Evolutionary conservation across 2,113 vertebrate species (phyloP).

Genomic region (Sardina pilchardus): DNA sequence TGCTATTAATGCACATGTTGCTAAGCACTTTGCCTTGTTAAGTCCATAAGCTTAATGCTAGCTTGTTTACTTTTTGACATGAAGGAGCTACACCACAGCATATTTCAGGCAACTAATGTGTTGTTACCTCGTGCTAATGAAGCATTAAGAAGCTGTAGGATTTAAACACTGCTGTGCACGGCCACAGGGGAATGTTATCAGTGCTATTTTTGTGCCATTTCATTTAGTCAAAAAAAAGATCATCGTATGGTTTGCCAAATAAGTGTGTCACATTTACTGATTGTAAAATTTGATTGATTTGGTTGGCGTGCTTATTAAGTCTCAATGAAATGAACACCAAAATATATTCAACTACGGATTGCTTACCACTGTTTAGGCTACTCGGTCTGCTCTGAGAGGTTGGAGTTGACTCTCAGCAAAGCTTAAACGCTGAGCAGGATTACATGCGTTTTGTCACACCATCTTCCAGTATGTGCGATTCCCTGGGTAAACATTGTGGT

Average conservation of each 20-base stretch:
- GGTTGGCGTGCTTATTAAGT: not conserved
- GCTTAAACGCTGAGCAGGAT: not conserved
- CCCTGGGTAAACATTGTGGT: constrained; percentile 1
- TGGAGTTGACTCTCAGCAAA: not conserved
- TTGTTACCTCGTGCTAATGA: not conserved
- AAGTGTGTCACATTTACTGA: not conserved
- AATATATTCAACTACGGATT: not conserved
- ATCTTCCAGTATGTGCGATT: not conserved
- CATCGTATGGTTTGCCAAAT: not conserved
- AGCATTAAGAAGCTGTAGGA: not conserved
- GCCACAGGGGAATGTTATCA: not conserved
- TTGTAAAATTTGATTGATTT: not conserved
- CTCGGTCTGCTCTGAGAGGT: not conserved
- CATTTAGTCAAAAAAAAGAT: not conserved
- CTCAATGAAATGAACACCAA: not conserved
- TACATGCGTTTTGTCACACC: not conserved
- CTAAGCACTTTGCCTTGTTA: not conserved
- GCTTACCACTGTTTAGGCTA: not conserved
- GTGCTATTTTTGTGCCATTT: not conserved
- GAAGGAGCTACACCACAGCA: not conserved
- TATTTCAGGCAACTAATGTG: not conserved
- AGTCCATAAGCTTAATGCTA: not conserved
- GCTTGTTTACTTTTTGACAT: not conserved
- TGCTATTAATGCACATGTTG: not conserved
- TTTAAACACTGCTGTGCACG: not conserved